Conservation (phyloP, 2,888 invertebrate species). For the Pherbina coryleti region DNA sequence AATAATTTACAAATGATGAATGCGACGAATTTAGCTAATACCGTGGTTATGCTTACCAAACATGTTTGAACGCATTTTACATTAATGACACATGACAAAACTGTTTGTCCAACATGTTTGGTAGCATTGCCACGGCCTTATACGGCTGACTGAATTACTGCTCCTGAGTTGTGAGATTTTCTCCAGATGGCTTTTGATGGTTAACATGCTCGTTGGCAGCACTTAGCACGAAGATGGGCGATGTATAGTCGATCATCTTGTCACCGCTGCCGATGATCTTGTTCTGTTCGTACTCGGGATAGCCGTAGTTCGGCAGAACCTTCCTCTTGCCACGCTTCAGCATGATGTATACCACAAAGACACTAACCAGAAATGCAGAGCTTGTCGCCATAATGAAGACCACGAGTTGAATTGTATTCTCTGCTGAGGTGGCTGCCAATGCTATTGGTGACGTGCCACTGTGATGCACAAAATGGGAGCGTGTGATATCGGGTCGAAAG, state of each 20-base stretch:
- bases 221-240: conserved; percentile 69
- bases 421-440: conserved; percentile 65
- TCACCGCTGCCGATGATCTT: conserved; percentile 52
- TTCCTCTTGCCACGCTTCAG: conserved; percentile 76
- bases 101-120: neutral
- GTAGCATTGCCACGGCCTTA: neutral
- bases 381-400: conserved; percentile 82
- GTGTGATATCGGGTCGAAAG: conserved; percentile 75
- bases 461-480: conserved; percentile 75
- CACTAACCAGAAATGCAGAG: conserved; percentile 84
- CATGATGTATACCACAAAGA: conserved; percentile 81
- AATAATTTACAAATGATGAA: conserved; percentile 32
- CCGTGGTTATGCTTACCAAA: neutral
- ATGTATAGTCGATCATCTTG: conserved; percentile 64
- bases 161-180: neutral
- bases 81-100: neutral
- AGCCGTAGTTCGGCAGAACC: conserved; percentile 50
- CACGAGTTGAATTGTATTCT: conserved; percentile 78
- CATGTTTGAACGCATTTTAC: no score
- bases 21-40: conserved; percentile 1
- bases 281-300: conserved; percentile 49
- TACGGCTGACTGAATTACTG: neutral
- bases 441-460: conserved; percentile 54
- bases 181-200: conserved; percentile 50
- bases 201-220: conserved; percentile 56